Conservation (phyloP, 2,888 invertebrate species). For the Acronicta alni region DNA sequence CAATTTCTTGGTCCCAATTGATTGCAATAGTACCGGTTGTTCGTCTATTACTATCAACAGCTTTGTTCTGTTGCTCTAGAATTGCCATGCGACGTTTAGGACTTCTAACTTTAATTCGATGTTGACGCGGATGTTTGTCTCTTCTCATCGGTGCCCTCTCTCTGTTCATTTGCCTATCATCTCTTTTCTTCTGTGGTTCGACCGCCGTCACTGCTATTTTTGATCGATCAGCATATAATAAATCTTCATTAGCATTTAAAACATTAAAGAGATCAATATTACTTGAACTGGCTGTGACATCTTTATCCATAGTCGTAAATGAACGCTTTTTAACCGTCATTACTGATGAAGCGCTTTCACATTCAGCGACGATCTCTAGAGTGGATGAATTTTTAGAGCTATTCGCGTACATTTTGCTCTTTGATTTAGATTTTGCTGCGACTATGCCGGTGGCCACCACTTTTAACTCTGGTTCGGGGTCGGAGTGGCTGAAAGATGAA, state of each 20-base stretch:
- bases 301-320: conserved; percentile 65
- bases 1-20: conserved; percentile 67
- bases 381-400: conserved; percentile 62
- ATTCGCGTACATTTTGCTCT: conserved; percentile 63
- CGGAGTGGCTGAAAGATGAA: conserved; percentile 57
- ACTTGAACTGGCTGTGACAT: conserved; percentile 71
- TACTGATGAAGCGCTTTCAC: conserved; percentile 60
- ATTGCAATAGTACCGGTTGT: conserved; percentile 63
- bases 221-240: conserved; percentile 20
- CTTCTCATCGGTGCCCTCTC: conserved; percentile 61
- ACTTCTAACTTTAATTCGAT: conserved; percentile 80
- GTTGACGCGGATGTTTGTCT: conserved; percentile 71
- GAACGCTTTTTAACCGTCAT: conserved; percentile 42
- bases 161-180: conserved; percentile 34
- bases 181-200: conserved; percentile 44
- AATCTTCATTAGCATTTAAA: conserved; percentile 29
- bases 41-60: conserved; percentile 45
- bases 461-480: conserved; percentile 58
- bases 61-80: conserved; percentile 60
- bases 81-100: conserved; percentile 69
- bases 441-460: conserved; percentile 37
- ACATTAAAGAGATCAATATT: conserved; percentile 67
- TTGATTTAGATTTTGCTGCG: conserved; percentile 57
- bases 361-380: conserved; percentile 64
- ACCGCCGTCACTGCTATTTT: conserved; percentile 23